Evolutionary conservation across 2,888 invertebrate species (phyloP).

Genomic region (Noctua pronuba): DNA sequence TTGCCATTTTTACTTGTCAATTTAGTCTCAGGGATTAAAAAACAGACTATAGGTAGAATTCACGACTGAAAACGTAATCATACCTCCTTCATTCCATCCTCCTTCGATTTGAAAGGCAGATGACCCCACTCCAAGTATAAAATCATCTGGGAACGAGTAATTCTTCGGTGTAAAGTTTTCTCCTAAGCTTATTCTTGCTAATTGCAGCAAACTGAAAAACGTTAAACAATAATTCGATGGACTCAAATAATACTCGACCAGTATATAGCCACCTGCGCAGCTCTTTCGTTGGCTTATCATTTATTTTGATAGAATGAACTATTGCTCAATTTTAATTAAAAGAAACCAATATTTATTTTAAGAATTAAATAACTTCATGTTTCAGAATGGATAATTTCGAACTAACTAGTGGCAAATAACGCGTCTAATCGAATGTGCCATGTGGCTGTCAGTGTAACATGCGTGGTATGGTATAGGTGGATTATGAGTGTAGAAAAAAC

Average conservation of each 20-base stretch:
- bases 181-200: slow-evolving; percentile 70
- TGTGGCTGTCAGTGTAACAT: neutral
- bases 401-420: neutral
- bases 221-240: too few relatives aligned
- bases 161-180: neutral
- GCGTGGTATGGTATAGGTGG: neutral
- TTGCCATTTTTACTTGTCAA: too few relatives aligned
- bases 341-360: too few relatives aligned
- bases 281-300: too few relatives aligned
- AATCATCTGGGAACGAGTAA: slow-evolving; percentile 88
- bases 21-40: too few relatives aligned
- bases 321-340: neutral
- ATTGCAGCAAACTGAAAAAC: slow-evolving; percentile 76
- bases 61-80: slow-evolving; percentile 28
- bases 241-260: too few relatives aligned
- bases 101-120: slow-evolving; percentile 92
- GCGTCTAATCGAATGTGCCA: neutral
- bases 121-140: slow-evolving; percentile 91
- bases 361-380: neutral
- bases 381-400: neutral
- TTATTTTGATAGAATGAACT: neutral
- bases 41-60: too few relatives aligned
- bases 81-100: slow-evolving; percentile 89
- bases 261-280: too few relatives aligned
- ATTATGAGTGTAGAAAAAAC: neutral